Evolutionary conservation across 2,888 invertebrate genomes (phyloP).

Genomic region (Drosophila picticornis): DNA sequence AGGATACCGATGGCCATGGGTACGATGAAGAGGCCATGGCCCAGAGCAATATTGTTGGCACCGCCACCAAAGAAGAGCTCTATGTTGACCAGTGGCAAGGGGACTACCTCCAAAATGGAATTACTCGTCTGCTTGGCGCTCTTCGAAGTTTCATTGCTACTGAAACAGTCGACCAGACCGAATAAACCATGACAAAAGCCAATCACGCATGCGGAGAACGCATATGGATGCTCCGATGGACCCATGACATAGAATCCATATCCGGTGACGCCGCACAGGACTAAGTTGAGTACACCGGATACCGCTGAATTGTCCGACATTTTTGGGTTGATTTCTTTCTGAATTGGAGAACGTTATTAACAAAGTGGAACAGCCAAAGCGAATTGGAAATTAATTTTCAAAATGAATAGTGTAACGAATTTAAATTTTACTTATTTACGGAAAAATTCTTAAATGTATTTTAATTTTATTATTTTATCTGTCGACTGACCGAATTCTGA

Average conservation of each 20-base stretch:
- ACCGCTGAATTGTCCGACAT: conserved; percentile 60
- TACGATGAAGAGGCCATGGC: conserved; percentile 76
- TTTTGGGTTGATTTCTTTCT: not conserved
- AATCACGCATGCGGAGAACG: conserved; percentile 73
- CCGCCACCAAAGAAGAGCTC: conserved; percentile 64
- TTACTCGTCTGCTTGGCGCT: conserved; percentile 34
- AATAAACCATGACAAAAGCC: conserved; percentile 73
- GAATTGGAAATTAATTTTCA: not conserved
- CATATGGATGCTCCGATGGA: conserved; percentile 69
- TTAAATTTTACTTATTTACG: conserved; percentile 5
- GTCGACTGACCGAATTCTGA: conserved; percentile 64
- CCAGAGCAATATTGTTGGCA: conserved; percentile 69
- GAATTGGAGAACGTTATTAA: not conserved
- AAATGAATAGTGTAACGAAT: conserved; percentile 3
- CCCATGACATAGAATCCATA: conserved; percentile 59
- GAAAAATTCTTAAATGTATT: conserved; percentile 30
- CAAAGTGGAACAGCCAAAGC: not conserved
- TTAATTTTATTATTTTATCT: conserved; percentile 32
- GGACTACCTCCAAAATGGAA: conserved; percentile 67
- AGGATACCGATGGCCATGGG: conserved; percentile 66
- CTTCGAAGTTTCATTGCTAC: conserved; percentile 11
- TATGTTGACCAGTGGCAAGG: conserved; percentile 75
- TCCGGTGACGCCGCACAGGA: conserved; percentile 71
- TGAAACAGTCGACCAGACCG: conserved; percentile 49
- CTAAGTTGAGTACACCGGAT: conserved; percentile 41